Evolutionary conservation across 1,140 invertebrate species (phyloP).

Genomic region (Cephus cinctus): DNA sequence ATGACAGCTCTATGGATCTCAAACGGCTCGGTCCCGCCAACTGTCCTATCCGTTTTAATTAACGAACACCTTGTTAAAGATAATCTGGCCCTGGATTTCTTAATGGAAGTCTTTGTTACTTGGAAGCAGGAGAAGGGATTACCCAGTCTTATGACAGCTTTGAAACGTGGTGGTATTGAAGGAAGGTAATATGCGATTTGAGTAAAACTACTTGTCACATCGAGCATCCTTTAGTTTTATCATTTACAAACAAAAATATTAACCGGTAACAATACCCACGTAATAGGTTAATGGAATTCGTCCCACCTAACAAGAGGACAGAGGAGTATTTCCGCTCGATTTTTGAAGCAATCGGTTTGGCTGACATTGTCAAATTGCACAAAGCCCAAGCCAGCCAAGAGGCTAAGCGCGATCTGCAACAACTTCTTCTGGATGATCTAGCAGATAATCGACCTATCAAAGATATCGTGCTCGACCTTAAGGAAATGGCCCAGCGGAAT

Average conservation of each 20-base stretch:
- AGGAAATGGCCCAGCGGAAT: constrained; percentile 80
- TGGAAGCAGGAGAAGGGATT: constrained; percentile 91
- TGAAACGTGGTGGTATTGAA: constrained; percentile 89
- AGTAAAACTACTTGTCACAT: constrained; percentile 4
- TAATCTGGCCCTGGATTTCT: constrained; percentile 89
- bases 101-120: constrained; percentile 87
- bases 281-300: constrained; percentile 83
- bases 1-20: constrained; percentile 90
- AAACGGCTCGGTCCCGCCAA: constrained; percentile 83
- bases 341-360: constrained; percentile 82
- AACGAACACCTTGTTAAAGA: constrained; percentile 95
- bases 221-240: constrained; percentile 1
- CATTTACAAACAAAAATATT: too few species aligned
- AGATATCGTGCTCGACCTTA: constrained; percentile 80
- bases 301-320: constrained; percentile 89
- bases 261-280: too few species aligned
- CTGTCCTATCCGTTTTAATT: constrained; percentile 78
- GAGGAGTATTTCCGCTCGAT: constrained; percentile 83
- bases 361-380: constrained; percentile 86
- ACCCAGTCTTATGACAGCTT: constrained; percentile 76
- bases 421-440: constrained; percentile 75
- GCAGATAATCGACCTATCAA: constrained; percentile 77
- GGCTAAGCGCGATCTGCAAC: constrained; percentile 78
- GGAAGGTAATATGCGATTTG: constrained; percentile 55
- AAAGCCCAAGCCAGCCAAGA: constrained; percentile 86